Conservation (phyloP, 2,113 vertebrate species). For the Lathamus discolor region DNA sequence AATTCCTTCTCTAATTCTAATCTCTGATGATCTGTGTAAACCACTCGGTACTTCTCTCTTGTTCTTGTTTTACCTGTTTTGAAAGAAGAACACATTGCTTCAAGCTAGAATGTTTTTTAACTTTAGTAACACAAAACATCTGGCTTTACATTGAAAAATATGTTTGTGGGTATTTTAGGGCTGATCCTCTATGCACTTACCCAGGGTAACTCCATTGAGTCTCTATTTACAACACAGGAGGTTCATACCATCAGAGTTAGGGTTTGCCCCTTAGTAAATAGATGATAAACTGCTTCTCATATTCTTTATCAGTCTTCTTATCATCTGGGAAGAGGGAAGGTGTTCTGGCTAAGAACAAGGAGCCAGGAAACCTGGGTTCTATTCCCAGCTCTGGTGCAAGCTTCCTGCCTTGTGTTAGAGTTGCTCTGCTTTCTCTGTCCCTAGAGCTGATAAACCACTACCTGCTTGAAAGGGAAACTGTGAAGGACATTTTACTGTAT, state of each 20-base stretch:
- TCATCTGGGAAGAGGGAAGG: not conserved
- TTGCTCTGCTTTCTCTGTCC: not conserved
- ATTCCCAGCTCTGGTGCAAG: not conserved
- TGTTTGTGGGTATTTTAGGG: not conserved
- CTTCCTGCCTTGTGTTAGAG: not conserved
- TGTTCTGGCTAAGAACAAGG: not conserved
- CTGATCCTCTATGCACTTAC: conserved; percentile 18
- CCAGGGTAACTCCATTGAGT: not conserved
- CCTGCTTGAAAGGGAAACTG: not conserved
- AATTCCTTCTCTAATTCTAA: conserved; percentile 98
- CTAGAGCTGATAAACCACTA: not conserved
- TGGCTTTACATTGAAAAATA: conserved; percentile 3
- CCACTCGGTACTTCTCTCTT: conserved; percentile 97
- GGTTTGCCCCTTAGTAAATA: not conserved
- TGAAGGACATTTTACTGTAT: not conserved
- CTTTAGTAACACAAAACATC: conserved; percentile 19
- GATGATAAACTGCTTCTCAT: not conserved
- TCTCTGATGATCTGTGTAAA: conserved; percentile 96
- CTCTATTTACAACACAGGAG: not conserved
- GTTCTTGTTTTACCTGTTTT: conserved; percentile 95
- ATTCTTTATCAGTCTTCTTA: conserved; percentile 5
- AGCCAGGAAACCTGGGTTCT: conserved; percentile 5
- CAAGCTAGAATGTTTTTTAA: conserved; percentile 38
- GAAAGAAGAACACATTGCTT: conserved; percentile 63
- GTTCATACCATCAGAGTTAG: not conserved